Conservation (phyloP, 2,797 vertebrate species). For the Bucorvus abyssinicus region DNA sequence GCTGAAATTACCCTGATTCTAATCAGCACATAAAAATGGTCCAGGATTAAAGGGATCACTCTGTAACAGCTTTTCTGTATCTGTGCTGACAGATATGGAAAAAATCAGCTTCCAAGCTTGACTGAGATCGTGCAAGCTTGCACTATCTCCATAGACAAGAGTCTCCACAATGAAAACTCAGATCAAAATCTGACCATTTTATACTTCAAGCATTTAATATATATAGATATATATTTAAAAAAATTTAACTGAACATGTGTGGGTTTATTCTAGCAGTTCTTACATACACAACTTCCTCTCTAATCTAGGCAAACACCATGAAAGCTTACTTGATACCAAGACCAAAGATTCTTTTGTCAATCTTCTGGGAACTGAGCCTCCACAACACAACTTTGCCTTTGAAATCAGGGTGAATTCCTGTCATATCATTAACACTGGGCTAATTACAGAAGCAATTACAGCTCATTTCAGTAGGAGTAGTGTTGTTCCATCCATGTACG, state of each 20-base stretch:
- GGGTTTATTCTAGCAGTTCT: background rate
- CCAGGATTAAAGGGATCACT: slow-evolving; percentile 35
- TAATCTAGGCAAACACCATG: background rate
- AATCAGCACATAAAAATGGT: slow-evolving; percentile 29
- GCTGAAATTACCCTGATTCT: slow-evolving; percentile 41
- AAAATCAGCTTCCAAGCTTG: background rate
- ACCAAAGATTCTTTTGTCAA: background rate
- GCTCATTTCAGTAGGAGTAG: background rate
- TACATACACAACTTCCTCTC: background rate
- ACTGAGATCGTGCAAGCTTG: background rate
- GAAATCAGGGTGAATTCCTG: background rate
- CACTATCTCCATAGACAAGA: background rate
- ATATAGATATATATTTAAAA: background rate
- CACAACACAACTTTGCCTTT: background rate
- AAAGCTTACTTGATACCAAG: background rate
- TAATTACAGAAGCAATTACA: background rate
- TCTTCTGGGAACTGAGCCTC: background rate
- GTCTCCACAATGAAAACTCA: background rate
- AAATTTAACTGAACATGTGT: background rate
- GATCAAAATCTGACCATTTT: background rate
- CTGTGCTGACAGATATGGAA: background rate
- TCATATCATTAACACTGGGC: background rate
- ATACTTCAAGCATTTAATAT: background rate
- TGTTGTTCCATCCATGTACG: background rate
- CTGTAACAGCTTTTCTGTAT: background rate